Evolutionary conservation across 2,888 invertebrate genomes (phyloP).

Genomic region (Metallyticus violacea): DNA sequence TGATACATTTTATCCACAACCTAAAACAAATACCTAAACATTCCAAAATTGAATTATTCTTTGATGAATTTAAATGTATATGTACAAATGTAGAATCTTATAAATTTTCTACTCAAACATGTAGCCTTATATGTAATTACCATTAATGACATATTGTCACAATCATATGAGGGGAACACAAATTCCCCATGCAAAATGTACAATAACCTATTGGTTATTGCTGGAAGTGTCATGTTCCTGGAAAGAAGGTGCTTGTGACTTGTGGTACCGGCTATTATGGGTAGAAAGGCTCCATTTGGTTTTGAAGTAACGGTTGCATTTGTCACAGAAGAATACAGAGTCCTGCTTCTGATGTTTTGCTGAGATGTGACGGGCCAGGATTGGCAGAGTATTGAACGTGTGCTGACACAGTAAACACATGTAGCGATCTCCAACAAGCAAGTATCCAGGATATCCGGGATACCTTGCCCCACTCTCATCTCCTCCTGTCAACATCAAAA

Average conservation of each 20-base stretch:
- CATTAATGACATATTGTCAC: not conserved
- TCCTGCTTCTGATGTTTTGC: slow-evolving; percentile 41
- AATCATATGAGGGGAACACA: too few species aligned
- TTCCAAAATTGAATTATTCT: too few species aligned
- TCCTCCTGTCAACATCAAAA: not conserved
- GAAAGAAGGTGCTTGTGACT: not conserved
- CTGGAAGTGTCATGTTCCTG: not conserved
- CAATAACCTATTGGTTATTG: not conserved
- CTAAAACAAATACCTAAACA: not conserved
- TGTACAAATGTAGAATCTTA: not conserved
- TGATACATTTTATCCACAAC: not conserved
- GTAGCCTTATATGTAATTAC: too few species aligned
- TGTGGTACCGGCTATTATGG: slow-evolving; percentile 43
- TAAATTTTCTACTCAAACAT: too few species aligned
- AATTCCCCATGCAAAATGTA: too few species aligned
- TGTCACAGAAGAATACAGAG: slow-evolving; percentile 40
- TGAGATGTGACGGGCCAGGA: slow-evolving; percentile 40
- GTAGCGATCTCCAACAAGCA: slow-evolving; percentile 23
- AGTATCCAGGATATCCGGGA: slow-evolving; percentile 13
- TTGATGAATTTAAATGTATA: not conserved
- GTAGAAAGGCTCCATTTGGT: slow-evolving; percentile 44
- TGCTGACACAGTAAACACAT: slow-evolving; percentile 25
- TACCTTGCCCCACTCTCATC: slow-evolving; percentile 5
- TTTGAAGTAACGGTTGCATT: slow-evolving; percentile 42
- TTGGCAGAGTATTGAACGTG: slow-evolving; percentile 30